Evolutionary conservation across 53 echinoderm and acorn worm species (phyloP).

Genomic region (Echinarachnius parma): DNA sequence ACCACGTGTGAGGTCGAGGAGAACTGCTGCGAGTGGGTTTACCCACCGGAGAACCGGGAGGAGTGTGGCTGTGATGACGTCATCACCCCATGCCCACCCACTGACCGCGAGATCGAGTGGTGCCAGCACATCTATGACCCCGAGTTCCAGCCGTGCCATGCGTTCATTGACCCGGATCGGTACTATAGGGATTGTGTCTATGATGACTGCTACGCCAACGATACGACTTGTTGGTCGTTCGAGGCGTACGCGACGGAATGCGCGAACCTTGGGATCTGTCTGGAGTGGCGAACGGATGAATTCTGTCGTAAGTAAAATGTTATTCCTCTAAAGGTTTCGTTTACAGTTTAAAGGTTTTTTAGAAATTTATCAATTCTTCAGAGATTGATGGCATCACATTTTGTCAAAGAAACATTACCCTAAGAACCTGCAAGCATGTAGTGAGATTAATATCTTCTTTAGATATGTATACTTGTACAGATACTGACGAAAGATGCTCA

Average conservation of each 20-base stretch:
- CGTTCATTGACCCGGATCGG: conserved; percentile 39
- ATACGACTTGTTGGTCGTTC: conserved; percentile 62
- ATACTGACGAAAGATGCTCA: no score
- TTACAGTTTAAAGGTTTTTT: no score
- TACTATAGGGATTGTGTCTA: conserved; percentile 56
- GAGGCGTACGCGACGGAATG: conserved; percentile 61
- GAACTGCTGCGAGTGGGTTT: conserved; percentile 64
- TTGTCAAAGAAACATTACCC: no score
- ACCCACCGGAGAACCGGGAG: conserved; percentile 47
- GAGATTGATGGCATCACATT: no score
- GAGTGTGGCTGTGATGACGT: conserved; percentile 57
- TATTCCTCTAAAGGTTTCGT: no score
- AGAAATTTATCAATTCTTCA: no score
- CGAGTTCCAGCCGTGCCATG: conserved; percentile 56
- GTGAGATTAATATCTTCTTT: no score
- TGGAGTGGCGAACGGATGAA: conserved; percentile 75
- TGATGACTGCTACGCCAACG: conserved; percentile 55
- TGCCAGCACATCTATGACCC: conserved; percentile 58
- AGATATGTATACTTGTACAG: no score
- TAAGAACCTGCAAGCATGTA: no score
- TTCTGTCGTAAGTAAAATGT: conserved; percentile 97
- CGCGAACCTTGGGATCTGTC: conserved; percentile 47
- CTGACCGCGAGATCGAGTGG: conserved; percentile 38
- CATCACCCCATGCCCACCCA: conserved; percentile 38
- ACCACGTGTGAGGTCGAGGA: conserved; percentile 60